Percentiles rank a stretch among this genome's conserved stretches.
phyloP scores from a whole-genome alignment of 2,113 vertebrate species.

The Panurus biarmicus region DNA sequence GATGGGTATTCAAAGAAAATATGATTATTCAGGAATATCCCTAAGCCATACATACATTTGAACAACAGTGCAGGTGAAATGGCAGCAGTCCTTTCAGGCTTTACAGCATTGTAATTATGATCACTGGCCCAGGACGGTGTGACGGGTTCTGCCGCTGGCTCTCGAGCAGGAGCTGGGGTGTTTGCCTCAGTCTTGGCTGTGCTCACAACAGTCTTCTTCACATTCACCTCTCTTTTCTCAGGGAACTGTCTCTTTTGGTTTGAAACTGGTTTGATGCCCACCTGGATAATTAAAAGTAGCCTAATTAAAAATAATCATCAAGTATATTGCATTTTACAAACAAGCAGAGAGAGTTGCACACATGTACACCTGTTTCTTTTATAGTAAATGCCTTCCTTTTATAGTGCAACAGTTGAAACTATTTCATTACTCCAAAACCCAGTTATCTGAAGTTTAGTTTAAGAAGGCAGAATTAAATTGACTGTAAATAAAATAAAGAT shows the following conservation, averaged over 20 bases:
- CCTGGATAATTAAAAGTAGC: slow-evolving; percentile 48
- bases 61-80: slow-evolving; percentile 81
- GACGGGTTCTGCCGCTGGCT: slow-evolving; percentile 72
- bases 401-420: neutral
- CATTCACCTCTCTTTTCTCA: slow-evolving; percentile 65
- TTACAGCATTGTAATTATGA: slow-evolving; percentile 89
- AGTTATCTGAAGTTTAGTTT: neutral
- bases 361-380: accelerated
- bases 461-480: neutral
- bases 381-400: neutral
- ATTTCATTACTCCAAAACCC: neutral
- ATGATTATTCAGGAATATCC: slow-evolving; percentile 69
- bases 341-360: neutral
- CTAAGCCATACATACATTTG: slow-evolving; percentile 94
- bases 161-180: slow-evolving; percentile 40
- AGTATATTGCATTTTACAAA: neutral
- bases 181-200: slow-evolving; percentile 50
- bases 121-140: slow-evolving; percentile 79
- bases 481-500: neutral
- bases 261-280: slow-evolving; percentile 57
- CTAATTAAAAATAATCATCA: neutral
- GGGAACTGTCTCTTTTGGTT: slow-evolving; percentile 70
- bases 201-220: slow-evolving; percentile 56
- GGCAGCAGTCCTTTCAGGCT: slow-evolving; percentile 87
- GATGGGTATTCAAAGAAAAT: slow-evolving; percentile 31